Evolutionary conservation across 2,113 vertebrate genomes (phyloP), one percentile per base, ranked within the genome.

Genomic region (Coryphaenoides rupestris): DNA sequence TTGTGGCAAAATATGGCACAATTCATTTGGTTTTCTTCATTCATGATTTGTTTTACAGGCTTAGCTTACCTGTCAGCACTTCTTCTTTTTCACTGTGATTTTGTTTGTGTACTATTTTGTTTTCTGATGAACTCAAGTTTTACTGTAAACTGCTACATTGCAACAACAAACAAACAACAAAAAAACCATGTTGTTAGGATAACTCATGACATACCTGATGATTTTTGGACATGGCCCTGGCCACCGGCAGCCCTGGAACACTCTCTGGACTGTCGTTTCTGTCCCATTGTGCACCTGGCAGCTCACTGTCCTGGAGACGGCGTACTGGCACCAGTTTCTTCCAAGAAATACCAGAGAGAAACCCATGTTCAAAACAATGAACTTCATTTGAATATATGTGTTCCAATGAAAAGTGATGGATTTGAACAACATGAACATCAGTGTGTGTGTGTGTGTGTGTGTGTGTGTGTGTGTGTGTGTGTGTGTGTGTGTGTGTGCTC

Each of bases 271-370:
- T 65, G 93, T 86, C 0, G 94, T 94, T 78, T 96, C 94, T 1
- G 94, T 94, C 40, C 96, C 96, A 4, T 98, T 98, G 77, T 94
- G 94, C 73, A 96, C 93, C 78, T 96, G 95, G 81, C 95, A 98
- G 70, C 94, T 92, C 65, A 98, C 94, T 0, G 89, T 94, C 85
- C 89, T 92, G 33, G 93, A 93, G 52, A 95, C 93, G 0, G 93
- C 95, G 65, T 94, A 95, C 80, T 94, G 94, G 80, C 95, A 98
- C 96, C 96, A 98, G 70, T 96, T 95, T 87, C 96, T 98, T 82
- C 52, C 55, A 45, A 1, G 67, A 15, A 23, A 58, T 16, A 57
- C 55, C 12, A 12, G 21, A 16, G 21, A 6, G 19, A 53, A 19
- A 19, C 17, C n/a, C 10, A 54, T 21, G 19, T 56, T 22, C 15